Conservation (phyloP, 2,888 invertebrate species). For the Trypoxylon attenuatum region DNA sequence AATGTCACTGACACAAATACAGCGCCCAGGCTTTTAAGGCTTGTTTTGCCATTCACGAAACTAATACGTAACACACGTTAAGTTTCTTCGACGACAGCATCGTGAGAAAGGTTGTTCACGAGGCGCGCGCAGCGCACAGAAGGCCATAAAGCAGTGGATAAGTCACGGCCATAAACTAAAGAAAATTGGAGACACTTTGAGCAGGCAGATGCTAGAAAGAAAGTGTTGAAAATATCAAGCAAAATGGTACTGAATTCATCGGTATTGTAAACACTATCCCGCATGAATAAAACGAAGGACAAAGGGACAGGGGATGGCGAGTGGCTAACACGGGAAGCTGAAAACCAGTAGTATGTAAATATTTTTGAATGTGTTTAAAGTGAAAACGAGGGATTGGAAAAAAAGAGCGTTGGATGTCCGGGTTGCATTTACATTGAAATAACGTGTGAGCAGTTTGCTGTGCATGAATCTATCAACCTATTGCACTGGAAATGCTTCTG, state of each 20-base stretch:
- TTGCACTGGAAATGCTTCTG: neutral
- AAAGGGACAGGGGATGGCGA: neutral
- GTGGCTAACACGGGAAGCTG: too few species aligned
- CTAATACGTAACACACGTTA: conserved; percentile 30
- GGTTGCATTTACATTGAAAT: neutral
- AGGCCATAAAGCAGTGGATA: conserved; percentile 9
- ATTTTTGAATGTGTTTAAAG: neutral
- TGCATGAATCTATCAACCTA: neutral
- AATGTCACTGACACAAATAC: too few species aligned
- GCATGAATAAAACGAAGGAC: neutral
- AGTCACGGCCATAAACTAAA: conserved; percentile 8
- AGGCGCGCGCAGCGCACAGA: neutral
- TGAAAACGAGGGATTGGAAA: neutral
- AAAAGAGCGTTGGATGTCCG: neutral
- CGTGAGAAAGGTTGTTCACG: conserved; percentile 19
- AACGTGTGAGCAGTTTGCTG: neutral
- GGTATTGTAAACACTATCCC: neutral
- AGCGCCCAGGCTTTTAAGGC: conserved; percentile 16
- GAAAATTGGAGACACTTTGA: too few species aligned
- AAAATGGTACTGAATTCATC: too few species aligned
- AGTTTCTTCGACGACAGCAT: conserved; percentile 2
- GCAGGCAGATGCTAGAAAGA: too few species aligned
- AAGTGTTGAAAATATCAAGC: too few species aligned
- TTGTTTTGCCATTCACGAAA: too few species aligned
- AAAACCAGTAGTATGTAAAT: neutral